Percentiles rank a stretch among this genome's conserved stretches.
Conservation (phyloP, 1,140 invertebrate species). For the Piezodorus guildinii region DNA sequence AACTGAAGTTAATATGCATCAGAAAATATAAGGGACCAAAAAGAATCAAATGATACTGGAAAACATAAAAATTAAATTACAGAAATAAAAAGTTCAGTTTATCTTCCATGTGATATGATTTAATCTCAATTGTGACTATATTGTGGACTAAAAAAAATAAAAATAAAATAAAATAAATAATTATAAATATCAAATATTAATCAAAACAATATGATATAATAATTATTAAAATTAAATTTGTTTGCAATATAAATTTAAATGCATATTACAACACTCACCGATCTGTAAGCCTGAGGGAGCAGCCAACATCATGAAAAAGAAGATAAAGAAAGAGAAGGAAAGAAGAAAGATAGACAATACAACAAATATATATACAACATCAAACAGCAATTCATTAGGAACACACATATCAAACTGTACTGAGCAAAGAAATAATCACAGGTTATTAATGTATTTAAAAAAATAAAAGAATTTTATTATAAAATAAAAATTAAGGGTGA, state of each 20-base stretch:
- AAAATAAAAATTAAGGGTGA: too few species aligned
- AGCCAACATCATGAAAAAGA: slow-evolving; percentile 30
- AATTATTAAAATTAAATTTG: background rate
- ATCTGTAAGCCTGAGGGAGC: slow-evolving; percentile 38
- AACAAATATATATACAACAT: slow-evolving; percentile 26
- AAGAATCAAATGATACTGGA: too few species aligned
- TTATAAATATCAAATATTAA: background rate
- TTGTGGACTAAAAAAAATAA: background rate
- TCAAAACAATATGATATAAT: background rate
- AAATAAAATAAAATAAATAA: too few species aligned
- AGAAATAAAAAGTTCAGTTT: too few species aligned
- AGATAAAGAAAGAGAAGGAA: slow-evolving; percentile 25
- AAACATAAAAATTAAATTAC: too few species aligned
- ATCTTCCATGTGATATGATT: too few species aligned
- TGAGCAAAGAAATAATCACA: slow-evolving; percentile 2
- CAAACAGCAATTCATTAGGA: slow-evolving; percentile 20
- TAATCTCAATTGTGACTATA: too few species aligned
- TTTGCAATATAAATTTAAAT: background rate
- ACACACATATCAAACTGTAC: slow-evolving; percentile 18
- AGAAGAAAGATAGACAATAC: slow-evolving; percentile 30
- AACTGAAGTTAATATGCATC: too few species aligned
- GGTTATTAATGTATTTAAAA: too few species aligned
- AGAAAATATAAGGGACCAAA: too few species aligned
- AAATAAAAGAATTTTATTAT: too few species aligned
- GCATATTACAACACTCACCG: slow-evolving; percentile 36